Evolutionary conservation across 2,113 vertebrate genomes (phyloP).

Genomic region (Mustela nigripes): DNA sequence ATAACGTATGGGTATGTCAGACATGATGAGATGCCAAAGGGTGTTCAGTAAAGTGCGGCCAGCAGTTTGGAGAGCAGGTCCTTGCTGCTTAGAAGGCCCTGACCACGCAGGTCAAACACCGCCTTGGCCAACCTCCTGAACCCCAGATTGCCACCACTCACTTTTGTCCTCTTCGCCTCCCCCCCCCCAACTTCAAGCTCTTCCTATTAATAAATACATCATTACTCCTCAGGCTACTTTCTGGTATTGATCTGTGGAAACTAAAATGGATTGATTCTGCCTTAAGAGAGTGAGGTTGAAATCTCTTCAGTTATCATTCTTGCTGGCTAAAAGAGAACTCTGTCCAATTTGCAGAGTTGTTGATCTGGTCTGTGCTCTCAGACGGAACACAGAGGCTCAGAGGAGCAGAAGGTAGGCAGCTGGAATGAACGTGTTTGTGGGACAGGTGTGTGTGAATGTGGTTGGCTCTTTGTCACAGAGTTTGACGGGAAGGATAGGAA

Average conservation of each 20-base stretch:
- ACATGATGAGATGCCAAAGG: neutral
- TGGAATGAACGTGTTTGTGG: neutral
- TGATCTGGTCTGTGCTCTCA: neutral
- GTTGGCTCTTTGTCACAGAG: constrained; percentile 6
- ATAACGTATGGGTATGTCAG: neutral
- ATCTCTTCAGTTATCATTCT: constrained; percentile 33
- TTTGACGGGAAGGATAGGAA: constrained; percentile 15
- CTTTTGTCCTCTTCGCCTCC: neutral
- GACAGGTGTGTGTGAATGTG: neutral
- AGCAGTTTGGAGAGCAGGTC: neutral
- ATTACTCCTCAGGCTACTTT: constrained; percentile 5
- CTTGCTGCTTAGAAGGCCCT: neutral
- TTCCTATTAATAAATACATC: constrained; percentile 58
- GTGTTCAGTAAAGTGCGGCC: neutral
- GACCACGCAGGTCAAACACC: neutral
- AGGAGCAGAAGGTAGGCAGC: neutral
- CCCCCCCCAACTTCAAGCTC: neutral
- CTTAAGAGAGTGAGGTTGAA: neutral
- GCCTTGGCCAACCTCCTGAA: neutral
- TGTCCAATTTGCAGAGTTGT: neutral
- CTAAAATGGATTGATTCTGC: constrained; percentile 34
- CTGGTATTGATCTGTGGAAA: constrained; percentile 48
- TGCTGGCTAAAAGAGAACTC: constrained; percentile 19
- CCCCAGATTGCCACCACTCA: neutral
- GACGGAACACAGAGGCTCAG: neutral